A percentile compares a stretch with the other conserved stretches of the same genome.
Conservation (phyloP, 1,140 invertebrate genomes). For the Tachypleus tridentatus region DNA sequence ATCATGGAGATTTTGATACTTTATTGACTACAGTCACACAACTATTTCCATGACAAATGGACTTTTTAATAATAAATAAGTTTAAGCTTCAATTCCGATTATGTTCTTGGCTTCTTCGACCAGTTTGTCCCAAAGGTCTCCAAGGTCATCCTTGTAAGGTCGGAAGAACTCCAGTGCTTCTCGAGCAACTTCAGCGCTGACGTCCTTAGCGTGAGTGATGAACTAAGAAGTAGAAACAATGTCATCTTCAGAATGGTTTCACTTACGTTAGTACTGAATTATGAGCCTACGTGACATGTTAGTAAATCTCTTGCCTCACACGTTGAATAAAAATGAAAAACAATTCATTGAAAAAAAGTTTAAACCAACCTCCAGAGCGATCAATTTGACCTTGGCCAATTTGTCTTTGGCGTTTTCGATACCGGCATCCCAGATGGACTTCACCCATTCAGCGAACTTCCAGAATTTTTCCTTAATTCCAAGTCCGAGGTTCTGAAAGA, state of each 20-base stretch:
- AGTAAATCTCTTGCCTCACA: too few species aligned
- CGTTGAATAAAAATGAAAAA: too few species aligned
- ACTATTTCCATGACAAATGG: too few species aligned
- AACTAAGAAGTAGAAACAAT: constrained; percentile 8
- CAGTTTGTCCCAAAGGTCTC: constrained; percentile 13
- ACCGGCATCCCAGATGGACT: neutral
- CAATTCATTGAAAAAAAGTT: neutral
- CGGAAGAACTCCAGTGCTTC: constrained; percentile 18
- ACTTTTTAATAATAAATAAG: too few species aligned
- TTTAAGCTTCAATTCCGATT: constrained; percentile 4
- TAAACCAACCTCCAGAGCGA: neutral
- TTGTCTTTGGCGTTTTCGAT: neutral
- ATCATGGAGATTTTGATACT: too few species aligned
- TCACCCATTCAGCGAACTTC: constrained; percentile 6
- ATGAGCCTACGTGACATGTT: too few species aligned
- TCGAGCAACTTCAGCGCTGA: constrained; percentile 15
- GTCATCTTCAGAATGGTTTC: neutral
- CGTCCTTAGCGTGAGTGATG: constrained; percentile 13
- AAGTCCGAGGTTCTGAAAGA: constrained; percentile 1
- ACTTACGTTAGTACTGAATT: too few species aligned
- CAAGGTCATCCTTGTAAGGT: constrained; percentile 19
- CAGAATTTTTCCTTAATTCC: constrained; percentile 1
- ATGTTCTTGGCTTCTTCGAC: constrained; percentile 10
- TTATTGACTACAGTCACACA: too few species aligned
- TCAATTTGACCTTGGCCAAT: neutral